A percentile compares a stretch with the other conserved stretches of the same genome.
phyloP scores from a whole-genome alignment of 1,140 invertebrate species.

The Trialeurodes vaporariorum region DNA sequence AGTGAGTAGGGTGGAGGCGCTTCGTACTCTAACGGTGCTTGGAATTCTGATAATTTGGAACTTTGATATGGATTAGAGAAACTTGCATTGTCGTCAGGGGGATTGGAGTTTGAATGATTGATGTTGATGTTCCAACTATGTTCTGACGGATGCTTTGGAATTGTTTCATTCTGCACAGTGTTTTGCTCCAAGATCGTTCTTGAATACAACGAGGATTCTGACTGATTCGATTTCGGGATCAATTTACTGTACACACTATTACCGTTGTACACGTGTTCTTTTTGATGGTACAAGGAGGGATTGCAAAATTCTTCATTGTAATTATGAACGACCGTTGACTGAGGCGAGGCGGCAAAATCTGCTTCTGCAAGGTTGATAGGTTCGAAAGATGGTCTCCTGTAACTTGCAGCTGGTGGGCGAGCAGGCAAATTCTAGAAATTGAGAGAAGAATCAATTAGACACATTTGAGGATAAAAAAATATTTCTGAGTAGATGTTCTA shows the following conservation, averaged over 20 bases:
- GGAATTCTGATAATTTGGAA: background rate
- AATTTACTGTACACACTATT: background rate
- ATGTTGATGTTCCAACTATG: background rate
- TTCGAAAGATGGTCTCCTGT: slow-evolving; percentile 28
- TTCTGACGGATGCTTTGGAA: background rate
- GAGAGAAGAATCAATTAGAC: no score
- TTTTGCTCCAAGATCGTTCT: background rate
- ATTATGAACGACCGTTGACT: slow-evolving; percentile 5
- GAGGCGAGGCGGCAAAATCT: slow-evolving; percentile 26
- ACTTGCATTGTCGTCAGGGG: background rate
- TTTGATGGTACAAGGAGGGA: background rate
- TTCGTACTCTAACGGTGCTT: background rate
- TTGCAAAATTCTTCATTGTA: background rate
- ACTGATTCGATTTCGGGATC: background rate
- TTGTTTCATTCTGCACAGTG: background rate
- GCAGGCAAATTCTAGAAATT: slow-evolving; percentile 4
- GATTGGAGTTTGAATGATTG: background rate
- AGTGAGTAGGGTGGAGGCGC: background rate
- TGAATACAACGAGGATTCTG: background rate
- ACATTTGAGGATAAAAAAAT: no score
- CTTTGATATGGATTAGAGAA: background rate
- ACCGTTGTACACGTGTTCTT: background rate
- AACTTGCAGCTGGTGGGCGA: slow-evolving; percentile 21
- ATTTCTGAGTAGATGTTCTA: no score
- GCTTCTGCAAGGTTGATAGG: slow-evolving; percentile 32